Base-by-base conservation (phyloP, 2,888 invertebrate species). In the Sepiola atlantica region DNA sequence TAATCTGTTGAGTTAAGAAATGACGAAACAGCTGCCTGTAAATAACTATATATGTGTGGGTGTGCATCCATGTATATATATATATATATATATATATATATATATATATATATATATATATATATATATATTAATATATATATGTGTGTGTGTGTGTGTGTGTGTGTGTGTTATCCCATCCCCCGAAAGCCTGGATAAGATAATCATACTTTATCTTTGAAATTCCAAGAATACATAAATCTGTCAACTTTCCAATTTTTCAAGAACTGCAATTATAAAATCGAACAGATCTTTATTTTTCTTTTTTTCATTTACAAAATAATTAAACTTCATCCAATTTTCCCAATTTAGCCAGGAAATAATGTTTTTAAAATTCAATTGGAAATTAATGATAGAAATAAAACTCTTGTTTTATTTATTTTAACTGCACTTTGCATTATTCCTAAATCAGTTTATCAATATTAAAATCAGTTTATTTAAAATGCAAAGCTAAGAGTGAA, bases 401-500 rank as follows among this genome's bases (percentile, higher is more conserved):
- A 77, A 77, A 77, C n/a, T 77, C 77, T 77, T 77, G 28, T n/a
- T 77, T 77, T 77, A 77, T 77, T 77, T 77, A 28, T 77, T 77
- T 12, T 28, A 77, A 12, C 28, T 77, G 28, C n/a, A n/a, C 77
- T 77, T 77, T 28, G 28, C 77, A 77, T 77, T 77, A 6, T 77
- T 77, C n/a, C 77, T n/a, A 77, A 12, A 28, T 77, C n/a, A 77
- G 77, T 12, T 77, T 77, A 77, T 77, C 77, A 77, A 77, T 77
- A 77, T 77, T 77, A 77, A 77, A 77, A 77, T 77, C 77, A 77
- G 77, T 77, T 77, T n/a, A 77, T 77, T 77, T 77, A 77, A 77
- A 77, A 77, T 77, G 77, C 77, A 77, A 77, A 28, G 77, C 77
- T 28, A 77, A 77, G 77, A 77, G 77, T 28, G 14, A 77, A 57